A percentile compares a stretch with the other conserved stretches of the same genome.
Evolutionary conservation across 2,888 invertebrate species (phyloP).

Genomic region (Machimus atricapillus): DNA sequence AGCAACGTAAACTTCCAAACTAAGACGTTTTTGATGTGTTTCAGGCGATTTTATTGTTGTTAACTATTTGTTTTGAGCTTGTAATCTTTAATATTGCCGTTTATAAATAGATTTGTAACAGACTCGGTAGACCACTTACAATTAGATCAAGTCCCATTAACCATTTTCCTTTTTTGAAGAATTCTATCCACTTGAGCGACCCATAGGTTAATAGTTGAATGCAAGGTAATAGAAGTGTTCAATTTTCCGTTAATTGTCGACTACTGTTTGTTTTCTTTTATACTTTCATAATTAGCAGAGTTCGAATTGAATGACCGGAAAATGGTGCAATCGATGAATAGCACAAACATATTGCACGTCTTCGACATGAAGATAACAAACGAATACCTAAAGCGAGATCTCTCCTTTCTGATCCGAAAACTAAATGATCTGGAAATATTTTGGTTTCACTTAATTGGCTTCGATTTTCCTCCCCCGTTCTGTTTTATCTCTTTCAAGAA

Average conservation of each 20-base stretch:
- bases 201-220: not conserved
- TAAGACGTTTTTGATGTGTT: too few species aligned
- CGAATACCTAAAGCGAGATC: not conserved
- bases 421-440: not conserved
- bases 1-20: too few species aligned
- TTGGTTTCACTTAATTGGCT: not conserved
- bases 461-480: not conserved
- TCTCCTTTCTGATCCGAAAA: not conserved
- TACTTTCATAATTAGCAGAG: not conserved
- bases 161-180: not conserved
- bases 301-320: not conserved
- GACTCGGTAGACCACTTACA: not conserved
- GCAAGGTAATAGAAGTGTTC: not conserved
- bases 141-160: not conserved
- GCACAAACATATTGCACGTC: not conserved
- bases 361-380: not conserved
- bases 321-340: not conserved
- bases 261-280: not conserved
- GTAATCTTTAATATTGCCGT: not conserved
- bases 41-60: too few species aligned
- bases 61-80: not conserved
- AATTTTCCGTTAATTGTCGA: not conserved
- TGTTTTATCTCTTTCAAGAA: not conserved
- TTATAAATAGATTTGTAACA: too few species aligned
- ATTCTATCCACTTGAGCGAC: not conserved